Percentiles rank a stretch among this genome's conserved stretches.
Conservation (phyloP, 2,888 invertebrate species). For the Caenorhabditis doughertyi region DNA sequence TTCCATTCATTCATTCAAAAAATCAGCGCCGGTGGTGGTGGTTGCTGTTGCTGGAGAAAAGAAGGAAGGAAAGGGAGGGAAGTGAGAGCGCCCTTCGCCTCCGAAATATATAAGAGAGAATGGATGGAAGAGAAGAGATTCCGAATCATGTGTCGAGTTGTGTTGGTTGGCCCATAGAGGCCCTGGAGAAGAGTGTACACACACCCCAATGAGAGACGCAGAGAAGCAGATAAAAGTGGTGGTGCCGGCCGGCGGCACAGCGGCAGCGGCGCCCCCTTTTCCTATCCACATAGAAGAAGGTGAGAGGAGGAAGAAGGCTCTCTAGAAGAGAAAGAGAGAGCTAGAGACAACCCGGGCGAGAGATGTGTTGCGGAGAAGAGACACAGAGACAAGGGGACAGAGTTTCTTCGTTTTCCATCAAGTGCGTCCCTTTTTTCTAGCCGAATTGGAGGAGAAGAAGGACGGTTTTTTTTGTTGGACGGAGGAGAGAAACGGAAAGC, state of each 20-base stretch:
- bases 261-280: too few relatives aligned
- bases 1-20: slow-evolving; percentile 16
- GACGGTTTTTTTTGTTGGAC: not conserved
- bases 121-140: not conserved
- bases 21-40: slow-evolving; percentile 10
- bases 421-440: slow-evolving; percentile 41
- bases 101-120: not conserved
- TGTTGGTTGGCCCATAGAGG: not conserved
- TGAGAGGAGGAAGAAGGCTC: too few relatives aligned
- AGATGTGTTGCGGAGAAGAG: not conserved
- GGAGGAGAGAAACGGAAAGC: not conserved
- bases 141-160: not conserved
- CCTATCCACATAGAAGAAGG: too few relatives aligned
- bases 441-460: slow-evolving; percentile 8
- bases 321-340: not conserved
- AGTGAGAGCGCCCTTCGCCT: not conserved
- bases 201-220: not conserved
- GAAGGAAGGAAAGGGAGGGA: not conserved
- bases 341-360: not conserved
- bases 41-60: not conserved
- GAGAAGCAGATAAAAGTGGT: not conserved
- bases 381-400: slow-evolving; percentile 1
- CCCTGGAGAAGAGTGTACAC: not conserved
- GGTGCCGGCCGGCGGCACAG: slow-evolving; percentile 53
- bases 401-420: slow-evolving; percentile 45